Evolutionary conservation across 2,113 vertebrate genomes (phyloP).

Genomic region (Eudorcas thomsonii): DNA sequence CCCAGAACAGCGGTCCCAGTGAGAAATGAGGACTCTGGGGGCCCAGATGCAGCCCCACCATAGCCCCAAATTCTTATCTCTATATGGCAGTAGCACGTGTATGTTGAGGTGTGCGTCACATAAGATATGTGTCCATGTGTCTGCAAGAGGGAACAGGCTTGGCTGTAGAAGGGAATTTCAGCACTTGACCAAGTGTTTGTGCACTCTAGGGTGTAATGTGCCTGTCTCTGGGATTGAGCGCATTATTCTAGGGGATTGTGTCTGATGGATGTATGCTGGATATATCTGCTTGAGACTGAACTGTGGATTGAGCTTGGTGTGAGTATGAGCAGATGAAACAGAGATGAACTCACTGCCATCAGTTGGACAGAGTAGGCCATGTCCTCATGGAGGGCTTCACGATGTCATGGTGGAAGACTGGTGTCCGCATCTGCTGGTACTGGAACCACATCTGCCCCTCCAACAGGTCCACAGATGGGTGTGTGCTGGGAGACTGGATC

Average conservation of each 20-base stretch:
- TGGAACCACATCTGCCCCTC: conserved; percentile 87
- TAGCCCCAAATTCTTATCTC: neutral
- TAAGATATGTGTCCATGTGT: neutral
- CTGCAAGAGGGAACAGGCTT: neutral
- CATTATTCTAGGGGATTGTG: no score
- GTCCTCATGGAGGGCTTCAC: conserved; percentile 86
- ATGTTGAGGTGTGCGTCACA: neutral
- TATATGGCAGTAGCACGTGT: neutral
- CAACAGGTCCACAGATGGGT: conserved; percentile 61
- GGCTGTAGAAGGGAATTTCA: neutral
- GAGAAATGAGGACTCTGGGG: neutral
- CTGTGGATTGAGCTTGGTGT: neutral
- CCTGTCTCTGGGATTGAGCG: neutral
- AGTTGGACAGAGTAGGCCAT: conserved; percentile 86
- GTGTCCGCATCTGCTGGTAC: conserved; percentile 86
- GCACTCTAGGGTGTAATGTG: neutral
- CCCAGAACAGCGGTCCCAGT: neutral
- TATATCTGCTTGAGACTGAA: neutral
- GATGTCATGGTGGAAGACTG: conserved; percentile 79
- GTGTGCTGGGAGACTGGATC: neutral
- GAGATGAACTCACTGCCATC: conserved; percentile 80
- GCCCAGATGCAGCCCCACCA: neutral
- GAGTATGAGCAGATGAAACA: neutral
- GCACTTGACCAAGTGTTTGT: neutral
- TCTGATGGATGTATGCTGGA: neutral